Evolutionary conservation across 2,888 invertebrate species (phyloP), one percentile per base, ranked within the genome.

Genomic region (Pseudococcus longispinus): DNA sequence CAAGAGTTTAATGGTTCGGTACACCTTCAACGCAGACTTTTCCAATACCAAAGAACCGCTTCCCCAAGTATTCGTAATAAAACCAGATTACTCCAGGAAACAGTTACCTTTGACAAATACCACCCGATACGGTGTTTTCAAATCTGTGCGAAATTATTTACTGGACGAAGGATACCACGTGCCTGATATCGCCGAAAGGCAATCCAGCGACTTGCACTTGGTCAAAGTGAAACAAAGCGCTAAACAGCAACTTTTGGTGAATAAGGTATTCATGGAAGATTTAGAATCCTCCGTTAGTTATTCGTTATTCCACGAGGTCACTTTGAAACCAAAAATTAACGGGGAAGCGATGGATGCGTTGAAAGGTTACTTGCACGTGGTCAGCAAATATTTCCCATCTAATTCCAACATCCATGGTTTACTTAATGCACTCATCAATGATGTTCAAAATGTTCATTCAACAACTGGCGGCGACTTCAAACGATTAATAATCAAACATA

Each of bases 251-350:
- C 37, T 26, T 23, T 51, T 80, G 20, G 80, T 86, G 11, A 94
- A 95, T 90, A 90, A 92, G 6, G 93, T 98, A 0, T 96, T 96
- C 90, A 95, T 96, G 91, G 93, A 94, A 88, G 99, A 99, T 91
- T 91, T 99, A 88, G 96, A 97, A 91, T 95, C 95, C 89, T 95
- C 96, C 0, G 91, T 99, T n/a, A 93, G 94, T 89, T 96, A 95
- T 90, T 94, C 95, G 82, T 91, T 99, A 32, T 93, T 93, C 88
- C 95, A 96, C 89, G 99, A 99, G 92, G 93, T 99, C 37, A 93
- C 95, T 3, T 92, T 94, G 88, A 87, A 86, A 82, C 92, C 93
- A 65, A 93, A 94, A 90, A 94, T 99, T 82, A 92, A 92, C 26
- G 95, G 95, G 1, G 95, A 95, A 88, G 92, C 94, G 87, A 90